A percentile compares a stretch with the other conserved stretches of the same genome.
Conservation (phyloP, 1,140 invertebrate species). For the Cardiocondyla obscurior region DNA sequence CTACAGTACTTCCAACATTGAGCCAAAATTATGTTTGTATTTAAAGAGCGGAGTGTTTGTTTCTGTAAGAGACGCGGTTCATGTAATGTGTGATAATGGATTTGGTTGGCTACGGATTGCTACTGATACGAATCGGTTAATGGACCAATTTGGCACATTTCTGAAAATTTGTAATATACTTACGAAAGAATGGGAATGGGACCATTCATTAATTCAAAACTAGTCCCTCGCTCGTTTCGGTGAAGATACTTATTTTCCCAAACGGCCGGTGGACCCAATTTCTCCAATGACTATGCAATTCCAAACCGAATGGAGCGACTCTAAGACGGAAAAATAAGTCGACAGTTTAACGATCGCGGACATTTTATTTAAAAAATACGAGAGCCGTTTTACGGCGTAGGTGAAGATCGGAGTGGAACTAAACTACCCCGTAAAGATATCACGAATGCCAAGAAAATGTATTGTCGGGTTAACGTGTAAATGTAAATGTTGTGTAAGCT, state of each 20-base stretch:
- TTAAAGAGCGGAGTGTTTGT: not conserved
- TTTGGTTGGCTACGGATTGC: not conserved
- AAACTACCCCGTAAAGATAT: slow-evolving; percentile 4
- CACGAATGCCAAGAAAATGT: slow-evolving; percentile 19
- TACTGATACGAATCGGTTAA: not conserved
- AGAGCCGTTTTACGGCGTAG: slow-evolving; percentile 23
- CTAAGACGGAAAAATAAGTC: slow-evolving; percentile 39
- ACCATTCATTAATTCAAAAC: slow-evolving; percentile 6
- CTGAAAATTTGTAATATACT: slow-evolving; percentile 15
- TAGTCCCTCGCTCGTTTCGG: not conserved
- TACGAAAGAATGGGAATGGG: not conserved
- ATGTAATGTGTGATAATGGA: not conserved
- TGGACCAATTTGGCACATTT: slow-evolving; percentile 18
- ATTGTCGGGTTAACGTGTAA: not conserved
- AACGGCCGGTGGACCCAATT: slow-evolving; percentile 9
- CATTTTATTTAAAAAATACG: slow-evolving; percentile 53
- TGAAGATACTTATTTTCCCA: slow-evolving; percentile 5
- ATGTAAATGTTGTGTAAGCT: slow-evolving; percentile 25
- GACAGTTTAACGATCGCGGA: slow-evolving; percentile 37
- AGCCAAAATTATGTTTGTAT: not conserved
- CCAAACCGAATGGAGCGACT: slow-evolving; percentile 4
- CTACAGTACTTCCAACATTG: not conserved
- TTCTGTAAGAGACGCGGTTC: not conserved
- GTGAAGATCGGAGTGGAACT: not conserved
- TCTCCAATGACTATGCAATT: slow-evolving; percentile 31